A percentile compares a stretch with the other conserved stretches of the same genome.
phyloP scores from a whole-genome alignment of 2,888 invertebrate species.

The Xylota segnis region DNA sequence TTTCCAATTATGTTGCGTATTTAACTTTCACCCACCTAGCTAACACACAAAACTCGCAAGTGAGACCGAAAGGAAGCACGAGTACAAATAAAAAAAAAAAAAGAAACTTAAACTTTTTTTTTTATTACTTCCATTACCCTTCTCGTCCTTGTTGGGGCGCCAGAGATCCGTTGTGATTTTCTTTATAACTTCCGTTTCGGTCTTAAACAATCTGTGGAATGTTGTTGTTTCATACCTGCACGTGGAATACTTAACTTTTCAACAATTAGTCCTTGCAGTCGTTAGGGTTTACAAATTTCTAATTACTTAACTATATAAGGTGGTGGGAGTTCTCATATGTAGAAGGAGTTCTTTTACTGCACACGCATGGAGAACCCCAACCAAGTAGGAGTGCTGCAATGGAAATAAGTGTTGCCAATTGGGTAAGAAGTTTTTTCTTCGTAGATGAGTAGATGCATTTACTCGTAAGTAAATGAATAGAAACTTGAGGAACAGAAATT shows the following conservation, averaged over 20 bases:
- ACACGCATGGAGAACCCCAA: neutral
- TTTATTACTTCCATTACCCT: conserved; percentile 1
- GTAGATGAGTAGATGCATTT: too few species aligned
- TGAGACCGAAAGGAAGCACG: neutral
- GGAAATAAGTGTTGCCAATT: too few species aligned
- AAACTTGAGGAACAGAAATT: too few species aligned
- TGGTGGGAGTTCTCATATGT: conserved; percentile 14
- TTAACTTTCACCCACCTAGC: conserved; percentile 47
- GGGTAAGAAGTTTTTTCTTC: too few species aligned
- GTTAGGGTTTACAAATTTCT: conserved; percentile 37
- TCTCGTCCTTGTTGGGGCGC: neutral
- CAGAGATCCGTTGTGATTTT: conserved; percentile 8
- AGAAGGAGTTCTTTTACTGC: neutral
- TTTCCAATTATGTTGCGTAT: conserved; percentile 64
- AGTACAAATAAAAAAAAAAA: conserved; percentile 4
- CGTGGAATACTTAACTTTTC: conserved; percentile 51
- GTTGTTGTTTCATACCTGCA: conserved; percentile 10
- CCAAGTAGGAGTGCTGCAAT: too few species aligned
- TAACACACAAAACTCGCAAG: conserved; percentile 16
- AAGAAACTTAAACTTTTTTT: conserved; percentile 33
- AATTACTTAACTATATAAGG: conserved; percentile 30
- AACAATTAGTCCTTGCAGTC: conserved; percentile 54
- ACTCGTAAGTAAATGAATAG: too few species aligned
- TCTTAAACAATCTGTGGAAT: conserved; percentile 26
- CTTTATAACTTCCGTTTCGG: conserved; percentile 6